These are phyloP conservation scores for Hydropsyche betteni DNA, from an alignment of 2,888 invertebrate species.

Conservation along the genomic window DNA sequence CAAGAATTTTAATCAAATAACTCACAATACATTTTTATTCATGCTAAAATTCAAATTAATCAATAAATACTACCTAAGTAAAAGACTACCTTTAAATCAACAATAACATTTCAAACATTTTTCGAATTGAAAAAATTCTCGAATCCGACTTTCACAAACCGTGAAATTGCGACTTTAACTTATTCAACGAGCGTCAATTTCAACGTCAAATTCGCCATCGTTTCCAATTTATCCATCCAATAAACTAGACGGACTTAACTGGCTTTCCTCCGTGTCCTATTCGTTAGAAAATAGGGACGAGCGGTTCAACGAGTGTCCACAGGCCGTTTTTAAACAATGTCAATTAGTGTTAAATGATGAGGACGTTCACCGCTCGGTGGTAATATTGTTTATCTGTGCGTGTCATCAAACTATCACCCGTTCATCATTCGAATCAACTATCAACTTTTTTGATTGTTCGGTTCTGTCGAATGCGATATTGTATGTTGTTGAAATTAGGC, in stretches of 20 bases:
- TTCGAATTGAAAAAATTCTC: too few species aligned
- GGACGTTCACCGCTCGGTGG: conserved; percentile 22
- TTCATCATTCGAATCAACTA: neutral
- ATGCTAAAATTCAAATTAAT: too few species aligned
- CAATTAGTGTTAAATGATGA: conserved; percentile 37
- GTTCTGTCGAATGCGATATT: too few species aligned
- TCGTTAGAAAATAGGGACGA: neutral
- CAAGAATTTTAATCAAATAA: too few species aligned
- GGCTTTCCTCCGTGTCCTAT: too few species aligned
- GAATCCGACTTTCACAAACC: conserved; percentile 6
- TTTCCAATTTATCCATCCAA: neutral
- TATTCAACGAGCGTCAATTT: neutral
- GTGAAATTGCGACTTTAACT: neutral
- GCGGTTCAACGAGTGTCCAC: neutral
- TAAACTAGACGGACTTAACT: too few species aligned
- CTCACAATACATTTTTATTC: too few species aligned
- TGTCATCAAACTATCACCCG: conserved; percentile 18
- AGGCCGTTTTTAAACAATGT: conserved; percentile 15
- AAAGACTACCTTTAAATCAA: too few species aligned
- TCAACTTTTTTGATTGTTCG: neutral
- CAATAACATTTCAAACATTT: too few species aligned
- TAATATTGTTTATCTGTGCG: too few species aligned
- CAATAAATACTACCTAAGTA: too few species aligned
- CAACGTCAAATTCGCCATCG: neutral
- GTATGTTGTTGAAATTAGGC: too few species aligned